These are phyloP conservation scores for Nematolebias whitei DNA, from an alignment of 2,113 vertebrate species.

Conservation along the genomic window DNA sequence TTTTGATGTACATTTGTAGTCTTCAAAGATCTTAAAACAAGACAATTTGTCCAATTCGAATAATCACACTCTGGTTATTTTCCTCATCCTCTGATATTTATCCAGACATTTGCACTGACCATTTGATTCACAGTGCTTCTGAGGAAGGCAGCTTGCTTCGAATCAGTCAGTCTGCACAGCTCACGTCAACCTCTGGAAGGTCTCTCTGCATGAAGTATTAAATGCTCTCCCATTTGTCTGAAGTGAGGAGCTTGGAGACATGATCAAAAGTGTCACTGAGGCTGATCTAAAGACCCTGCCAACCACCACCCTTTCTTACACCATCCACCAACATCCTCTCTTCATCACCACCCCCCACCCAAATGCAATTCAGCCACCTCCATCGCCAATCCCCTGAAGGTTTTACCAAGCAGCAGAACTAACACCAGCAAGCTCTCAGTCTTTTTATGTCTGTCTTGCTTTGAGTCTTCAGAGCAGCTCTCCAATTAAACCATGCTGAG, in stretches of 20 bases:
- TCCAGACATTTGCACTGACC: neutral
- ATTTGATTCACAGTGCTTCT: slow-evolving; percentile 8
- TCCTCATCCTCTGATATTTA: neutral
- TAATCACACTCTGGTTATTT: neutral
- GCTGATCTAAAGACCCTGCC: slow-evolving; percentile 52
- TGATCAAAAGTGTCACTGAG: slow-evolving; percentile 73
- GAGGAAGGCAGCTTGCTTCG: slow-evolving; percentile 3
- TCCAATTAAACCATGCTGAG: slow-evolving; percentile 34
- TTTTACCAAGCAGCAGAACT: slow-evolving; percentile 44
- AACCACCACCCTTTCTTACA: slow-evolving; percentile 4
- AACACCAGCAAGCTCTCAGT: slow-evolving; percentile 18
- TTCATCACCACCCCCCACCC: slow-evolving; percentile 35
- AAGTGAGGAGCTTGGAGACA: slow-evolving; percentile 50
- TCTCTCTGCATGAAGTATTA: slow-evolving; percentile 29
- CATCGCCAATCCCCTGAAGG: slow-evolving; percentile 53
- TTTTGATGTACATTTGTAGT: slow-evolving; percentile 12
- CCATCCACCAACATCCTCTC: slow-evolving; percentile 31
- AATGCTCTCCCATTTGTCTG: slow-evolving; percentile 57
- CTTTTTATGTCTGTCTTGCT: slow-evolving; percentile 53
- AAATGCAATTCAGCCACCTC: slow-evolving; percentile 30
- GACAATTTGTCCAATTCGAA: neutral
- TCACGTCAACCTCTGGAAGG: slow-evolving; percentile 3
- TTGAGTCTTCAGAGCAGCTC: slow-evolving; percentile 36
- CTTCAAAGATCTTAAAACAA: slow-evolving; percentile 13
- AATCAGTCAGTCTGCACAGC: slow-evolving; percentile 30